Evolutionary conservation across 2,888 invertebrate species (phyloP).

Genomic region (Eumerus sabulonum): DNA sequence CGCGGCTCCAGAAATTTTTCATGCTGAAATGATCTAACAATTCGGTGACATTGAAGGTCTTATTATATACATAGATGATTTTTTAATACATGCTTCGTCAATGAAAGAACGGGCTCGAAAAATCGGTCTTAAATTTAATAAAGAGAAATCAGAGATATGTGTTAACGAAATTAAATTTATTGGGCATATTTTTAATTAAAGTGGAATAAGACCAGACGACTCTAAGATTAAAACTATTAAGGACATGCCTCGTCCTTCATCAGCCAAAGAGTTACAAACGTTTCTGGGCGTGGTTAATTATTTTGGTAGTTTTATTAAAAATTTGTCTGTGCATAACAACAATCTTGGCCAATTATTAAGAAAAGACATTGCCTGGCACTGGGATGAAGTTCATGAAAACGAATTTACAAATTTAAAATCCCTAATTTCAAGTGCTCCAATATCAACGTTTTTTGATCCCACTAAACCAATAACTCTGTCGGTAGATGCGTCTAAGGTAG

Average conservation of each 20-base stretch:
- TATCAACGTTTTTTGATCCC: conserved; percentile 49
- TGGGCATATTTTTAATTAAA: conserved; percentile 42
- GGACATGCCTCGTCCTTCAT: conserved; percentile 36
- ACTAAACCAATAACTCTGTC: conserved; percentile 54
- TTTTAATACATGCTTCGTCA: conserved; percentile 45
- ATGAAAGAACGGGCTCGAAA: conserved; percentile 13
- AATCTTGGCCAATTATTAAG: conserved; percentile 34
- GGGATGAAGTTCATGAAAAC: conserved; percentile 19
- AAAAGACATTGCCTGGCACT: conserved; percentile 40
- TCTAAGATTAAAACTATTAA: conserved; percentile 40
- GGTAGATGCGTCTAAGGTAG: conserved; percentile 11
- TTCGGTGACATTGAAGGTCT: conserved; percentile 44
- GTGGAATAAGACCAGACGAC: too few relatives aligned
- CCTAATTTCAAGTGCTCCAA: conserved; percentile 27
- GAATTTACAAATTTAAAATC: conserved; percentile 33
- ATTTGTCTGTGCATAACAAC: conserved; percentile 14
- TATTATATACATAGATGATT: too few relatives aligned
- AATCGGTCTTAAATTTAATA: conserved; percentile 38
- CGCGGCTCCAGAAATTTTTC: conserved; percentile 49
- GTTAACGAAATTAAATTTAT: conserved; percentile 28
- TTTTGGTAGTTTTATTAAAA: conserved; percentile 18
- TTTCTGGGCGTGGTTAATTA: conserved; percentile 52
- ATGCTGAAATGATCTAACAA: conserved; percentile 35
- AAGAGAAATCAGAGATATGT: conserved; percentile 15
- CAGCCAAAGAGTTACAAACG: conserved; percentile 36